Evolutionary conservation across 2,888 invertebrate genomes (phyloP), one percentile per base, ranked within the genome.

Genomic region (Phyllotreta striolata): DNA sequence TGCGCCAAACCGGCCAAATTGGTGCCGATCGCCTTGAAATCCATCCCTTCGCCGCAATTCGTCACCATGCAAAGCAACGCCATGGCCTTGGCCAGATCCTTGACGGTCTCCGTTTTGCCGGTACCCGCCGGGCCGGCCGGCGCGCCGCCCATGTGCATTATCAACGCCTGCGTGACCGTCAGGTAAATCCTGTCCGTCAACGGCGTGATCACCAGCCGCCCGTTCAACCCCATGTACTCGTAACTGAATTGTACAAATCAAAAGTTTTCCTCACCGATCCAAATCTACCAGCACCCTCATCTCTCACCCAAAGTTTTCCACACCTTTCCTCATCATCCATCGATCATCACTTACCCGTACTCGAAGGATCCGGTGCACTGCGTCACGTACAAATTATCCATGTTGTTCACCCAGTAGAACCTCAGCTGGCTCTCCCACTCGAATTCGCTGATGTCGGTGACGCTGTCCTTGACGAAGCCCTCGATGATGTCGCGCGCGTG

Each of bases 31-130:
- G 95, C 93, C 70, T 91, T 87, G 78, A 89, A 93, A 83, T 95
- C 95, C 94, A 95, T 95, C 12, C 94, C 94, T 81, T 96, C 95
- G 0, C 95, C 95, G 77, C 96, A 96, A 82, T 96, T 93, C 0
- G 95, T 96, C 1, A 93, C 93, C 39, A 94, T 85, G 75, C 93
- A 94, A 0, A 93, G 83, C 0, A 92, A 82, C 0, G 92, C 93
- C 74, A 96, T 82, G 0, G 95, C 94, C 82, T 95, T 96, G 0
- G 96, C 96, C 63, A 96, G 83, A 83, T 96, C 96, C 79, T 96
- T 96, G 0, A 89, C 89, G 0, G 96, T 96, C 81, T 96, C 96
- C 0, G 96, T 96, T 83, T 96, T 96, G 0, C 94, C 94, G 0
- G 93, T 93, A 46, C 91, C 91, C 35, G 91, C 90, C 0, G 91